phyloP scores from a whole-genome alignment of 1,140 invertebrate genomes.

The Lysiphlebus fabarum region DNA sequence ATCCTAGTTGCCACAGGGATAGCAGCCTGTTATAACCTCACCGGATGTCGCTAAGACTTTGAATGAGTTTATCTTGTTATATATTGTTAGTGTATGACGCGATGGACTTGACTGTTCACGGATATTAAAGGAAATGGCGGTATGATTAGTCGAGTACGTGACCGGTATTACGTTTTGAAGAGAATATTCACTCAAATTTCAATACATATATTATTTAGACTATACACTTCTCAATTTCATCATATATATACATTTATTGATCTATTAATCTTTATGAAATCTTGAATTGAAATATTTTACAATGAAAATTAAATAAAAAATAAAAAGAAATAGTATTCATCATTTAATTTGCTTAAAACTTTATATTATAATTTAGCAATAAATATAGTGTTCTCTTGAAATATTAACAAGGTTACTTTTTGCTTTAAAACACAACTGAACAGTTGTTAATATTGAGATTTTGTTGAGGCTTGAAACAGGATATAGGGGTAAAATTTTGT shows the following conservation, averaged over 20 bases:
- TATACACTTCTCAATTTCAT: too few species aligned
- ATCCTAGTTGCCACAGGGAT: constrained; percentile 25
- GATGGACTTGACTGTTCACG: constrained; percentile 38
- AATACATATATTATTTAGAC: too few species aligned
- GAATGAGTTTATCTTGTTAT: constrained; percentile 27
- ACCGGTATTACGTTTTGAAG: constrained; percentile 46
- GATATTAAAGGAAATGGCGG: constrained; percentile 59
- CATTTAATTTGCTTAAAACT: constrained; percentile 39
- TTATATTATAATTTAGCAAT: constrained; percentile 25
- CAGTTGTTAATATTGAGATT: too few species aligned
- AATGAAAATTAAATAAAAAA: constrained; percentile 19
- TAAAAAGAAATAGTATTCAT: too few species aligned
- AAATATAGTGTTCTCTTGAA: constrained; percentile 45
- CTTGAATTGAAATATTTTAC: neutral
- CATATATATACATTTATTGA: neutral
- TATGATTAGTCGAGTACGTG: constrained; percentile 58
- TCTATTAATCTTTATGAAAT: constrained; percentile 12
- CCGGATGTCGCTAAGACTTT: constrained; percentile 51
- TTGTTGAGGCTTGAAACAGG: neutral
- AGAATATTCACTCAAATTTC: constrained; percentile 19
- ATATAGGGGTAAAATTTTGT: constrained; percentile 9
- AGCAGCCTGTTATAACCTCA: constrained; percentile 37
- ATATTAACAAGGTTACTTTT: constrained; percentile 55
- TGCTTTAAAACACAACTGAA: constrained; percentile 13
- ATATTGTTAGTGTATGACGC: constrained; percentile 26